A percentile compares a stretch with the other conserved stretches of the same genome.
Evolutionary conservation across 2,888 invertebrate genomes (phyloP).

Genomic region (Chorisops tibialis): DNA sequence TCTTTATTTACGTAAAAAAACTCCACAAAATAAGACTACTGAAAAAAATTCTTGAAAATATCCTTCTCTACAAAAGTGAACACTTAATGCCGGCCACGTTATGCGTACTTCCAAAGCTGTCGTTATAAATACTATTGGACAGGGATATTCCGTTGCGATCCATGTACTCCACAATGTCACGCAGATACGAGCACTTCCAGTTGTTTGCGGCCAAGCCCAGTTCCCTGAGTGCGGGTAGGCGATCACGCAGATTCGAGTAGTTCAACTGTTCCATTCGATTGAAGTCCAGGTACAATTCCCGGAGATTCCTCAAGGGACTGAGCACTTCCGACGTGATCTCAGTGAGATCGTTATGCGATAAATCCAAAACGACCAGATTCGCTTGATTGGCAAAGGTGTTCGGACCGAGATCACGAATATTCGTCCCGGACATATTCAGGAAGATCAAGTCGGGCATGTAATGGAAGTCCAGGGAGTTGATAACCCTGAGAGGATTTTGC

Average conservation of each 20-base stretch:
- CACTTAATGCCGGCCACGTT: slow-evolving; percentile 18
- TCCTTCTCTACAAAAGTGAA: not conserved
- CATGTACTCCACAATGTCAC: slow-evolving; percentile 6
- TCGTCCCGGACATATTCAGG: slow-evolving; percentile 1
- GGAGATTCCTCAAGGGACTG: not conserved
- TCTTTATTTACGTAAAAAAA: too few species aligned
- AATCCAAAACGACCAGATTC: not conserved
- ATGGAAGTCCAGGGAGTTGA: slow-evolving; percentile 6
- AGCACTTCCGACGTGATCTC: not conserved
- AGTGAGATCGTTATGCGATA: slow-evolving; percentile 4
- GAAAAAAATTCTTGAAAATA: too few species aligned
- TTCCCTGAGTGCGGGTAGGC: not conserved
- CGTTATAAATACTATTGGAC: not conserved
- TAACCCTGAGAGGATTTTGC: not conserved
- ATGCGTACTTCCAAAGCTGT: not conserved
- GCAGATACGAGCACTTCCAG: slow-evolving; percentile 9
- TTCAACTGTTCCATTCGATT: not conserved
- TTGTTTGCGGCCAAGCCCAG: slow-evolving; percentile 10
- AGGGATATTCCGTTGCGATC: slow-evolving; percentile 9
- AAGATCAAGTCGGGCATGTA: slow-evolving; percentile 1
- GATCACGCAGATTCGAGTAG: not conserved
- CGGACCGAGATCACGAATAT: not conserved
- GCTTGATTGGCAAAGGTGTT: not conserved
- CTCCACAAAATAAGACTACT: too few species aligned
- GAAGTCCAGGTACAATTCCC: slow-evolving; percentile 4